A percentile compares a stretch with the other conserved stretches of the same genome.
phyloP scores from a whole-genome alignment of 1,140 invertebrate genomes.

The Acyrthosiphon pisum region DNA sequence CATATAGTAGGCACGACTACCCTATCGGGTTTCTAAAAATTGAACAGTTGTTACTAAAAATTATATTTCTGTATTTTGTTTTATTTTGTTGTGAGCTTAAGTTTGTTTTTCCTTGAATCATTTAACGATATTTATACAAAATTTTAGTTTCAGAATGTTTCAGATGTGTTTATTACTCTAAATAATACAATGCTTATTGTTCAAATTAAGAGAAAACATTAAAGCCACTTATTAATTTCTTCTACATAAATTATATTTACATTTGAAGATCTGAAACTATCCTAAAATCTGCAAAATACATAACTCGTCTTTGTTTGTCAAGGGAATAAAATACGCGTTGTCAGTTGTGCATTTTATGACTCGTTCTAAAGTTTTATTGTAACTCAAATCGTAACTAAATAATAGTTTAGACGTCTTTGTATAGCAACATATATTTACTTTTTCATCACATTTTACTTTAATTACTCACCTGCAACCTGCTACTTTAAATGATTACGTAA shows the following conservation, averaged over 20 bases:
- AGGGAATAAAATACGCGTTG: constrained; percentile 10
- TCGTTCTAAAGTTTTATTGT: not conserved
- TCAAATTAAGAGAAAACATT: constrained; percentile 14
- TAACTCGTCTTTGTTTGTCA: not conserved
- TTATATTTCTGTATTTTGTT: not conserved
- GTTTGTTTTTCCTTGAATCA: not conserved
- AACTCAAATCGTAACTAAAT: constrained; percentile 8
- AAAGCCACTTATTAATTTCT: not conserved
- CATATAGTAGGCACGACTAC: not conserved
- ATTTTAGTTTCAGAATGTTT: not conserved
- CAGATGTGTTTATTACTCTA: not conserved
- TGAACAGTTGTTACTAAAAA: not conserved
- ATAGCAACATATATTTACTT: not conserved
- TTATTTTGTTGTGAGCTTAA: not conserved
- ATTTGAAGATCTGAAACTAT: not conserved
- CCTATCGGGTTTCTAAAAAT: not conserved
- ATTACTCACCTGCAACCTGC: constrained; percentile 6
- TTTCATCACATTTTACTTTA: not conserved
- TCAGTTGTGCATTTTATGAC: not conserved
- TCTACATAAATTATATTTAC: not conserved
- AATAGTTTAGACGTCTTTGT: constrained; percentile 17
- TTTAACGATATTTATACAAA: not conserved
- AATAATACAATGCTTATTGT: not conserved
- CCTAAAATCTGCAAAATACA: not conserved
- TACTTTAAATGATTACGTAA: not conserved